Conservation (phyloP, 2,797 vertebrate genomes). For the Myotis planiceps region DNA sequence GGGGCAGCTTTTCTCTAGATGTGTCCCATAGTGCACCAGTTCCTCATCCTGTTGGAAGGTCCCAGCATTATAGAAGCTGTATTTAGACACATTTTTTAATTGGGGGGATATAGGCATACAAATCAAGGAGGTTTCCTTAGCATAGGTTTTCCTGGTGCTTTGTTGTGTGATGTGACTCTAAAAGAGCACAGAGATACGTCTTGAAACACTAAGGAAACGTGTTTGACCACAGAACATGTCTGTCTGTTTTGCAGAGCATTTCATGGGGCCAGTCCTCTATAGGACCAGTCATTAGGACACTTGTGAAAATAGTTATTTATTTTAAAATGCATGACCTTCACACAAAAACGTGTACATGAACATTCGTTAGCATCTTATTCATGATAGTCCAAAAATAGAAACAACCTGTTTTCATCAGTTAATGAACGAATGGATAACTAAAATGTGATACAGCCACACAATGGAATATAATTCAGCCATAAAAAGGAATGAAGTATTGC, state of each 20-base stretch:
- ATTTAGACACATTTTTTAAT: too few relatives aligned
- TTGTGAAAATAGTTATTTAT: constrained; percentile 10
- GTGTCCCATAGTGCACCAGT: not conserved
- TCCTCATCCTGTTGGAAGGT: not conserved
- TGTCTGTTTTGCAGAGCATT: not conserved
- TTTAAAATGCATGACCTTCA: not conserved
- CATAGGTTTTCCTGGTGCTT: not conserved
- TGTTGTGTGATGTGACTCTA: not conserved
- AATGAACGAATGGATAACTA: not conserved
- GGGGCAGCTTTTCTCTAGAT: constrained; percentile 13
- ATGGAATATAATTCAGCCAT: not conserved
- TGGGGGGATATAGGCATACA: not conserved
- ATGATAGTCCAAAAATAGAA: not conserved
- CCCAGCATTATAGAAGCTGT: not conserved
- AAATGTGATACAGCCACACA: not conserved
- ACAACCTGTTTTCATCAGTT: not conserved
- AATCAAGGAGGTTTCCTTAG: not conserved
- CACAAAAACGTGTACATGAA: not conserved
- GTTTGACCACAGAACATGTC: not conserved
- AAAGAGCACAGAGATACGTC: not conserved
- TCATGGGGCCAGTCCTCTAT: not conserved
- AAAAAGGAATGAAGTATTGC: not conserved
- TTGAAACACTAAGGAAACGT: not conserved
- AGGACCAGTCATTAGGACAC: not conserved
- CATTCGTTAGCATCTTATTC: not conserved